Conservation (phyloP, 2,888 invertebrate species). For the Lycia hirtaria region DNA sequence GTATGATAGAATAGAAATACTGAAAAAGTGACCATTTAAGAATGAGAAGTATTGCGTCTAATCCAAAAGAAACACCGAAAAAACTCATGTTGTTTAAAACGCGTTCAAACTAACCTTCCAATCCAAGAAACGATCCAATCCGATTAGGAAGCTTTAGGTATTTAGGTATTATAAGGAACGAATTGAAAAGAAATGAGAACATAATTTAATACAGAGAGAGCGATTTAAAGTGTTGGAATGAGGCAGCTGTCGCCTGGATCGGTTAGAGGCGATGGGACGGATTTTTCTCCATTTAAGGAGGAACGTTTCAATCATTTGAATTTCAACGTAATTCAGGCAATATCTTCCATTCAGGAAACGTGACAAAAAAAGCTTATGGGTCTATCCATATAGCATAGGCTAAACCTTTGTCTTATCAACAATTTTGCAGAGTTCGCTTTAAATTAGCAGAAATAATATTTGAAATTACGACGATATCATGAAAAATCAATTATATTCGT, state of each 20-base stretch:
- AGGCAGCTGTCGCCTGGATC: constrained; percentile 60
- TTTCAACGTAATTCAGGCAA: constrained; percentile 42
- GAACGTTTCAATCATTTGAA: constrained; percentile 40
- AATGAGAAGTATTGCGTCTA: no score
- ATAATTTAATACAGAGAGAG: constrained; percentile 59
- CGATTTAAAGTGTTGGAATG: constrained; percentile 58
- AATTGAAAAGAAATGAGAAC: constrained; percentile 64
- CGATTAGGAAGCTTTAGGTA: constrained; percentile 3
- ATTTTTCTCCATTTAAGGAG: constrained; percentile 41
- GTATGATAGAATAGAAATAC: no score
- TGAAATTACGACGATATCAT: no score
- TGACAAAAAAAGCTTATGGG: not conserved
- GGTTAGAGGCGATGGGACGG: constrained; percentile 48
- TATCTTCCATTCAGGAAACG: constrained; percentile 24
- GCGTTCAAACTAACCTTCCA: no score
- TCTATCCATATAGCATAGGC: no score
- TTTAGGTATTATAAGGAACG: constrained; percentile 24
- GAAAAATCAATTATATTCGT: no score
- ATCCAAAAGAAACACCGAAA: no score
- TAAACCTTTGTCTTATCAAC: no score
- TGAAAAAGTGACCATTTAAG: no score
- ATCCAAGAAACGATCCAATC: constrained; percentile 4
- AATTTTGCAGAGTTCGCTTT: no score
- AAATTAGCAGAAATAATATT: no score
- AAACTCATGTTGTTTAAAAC: no score